Evolutionary conservation across 2,888 invertebrate genomes (phyloP).

Genomic region (Thereva nobilitata): DNA sequence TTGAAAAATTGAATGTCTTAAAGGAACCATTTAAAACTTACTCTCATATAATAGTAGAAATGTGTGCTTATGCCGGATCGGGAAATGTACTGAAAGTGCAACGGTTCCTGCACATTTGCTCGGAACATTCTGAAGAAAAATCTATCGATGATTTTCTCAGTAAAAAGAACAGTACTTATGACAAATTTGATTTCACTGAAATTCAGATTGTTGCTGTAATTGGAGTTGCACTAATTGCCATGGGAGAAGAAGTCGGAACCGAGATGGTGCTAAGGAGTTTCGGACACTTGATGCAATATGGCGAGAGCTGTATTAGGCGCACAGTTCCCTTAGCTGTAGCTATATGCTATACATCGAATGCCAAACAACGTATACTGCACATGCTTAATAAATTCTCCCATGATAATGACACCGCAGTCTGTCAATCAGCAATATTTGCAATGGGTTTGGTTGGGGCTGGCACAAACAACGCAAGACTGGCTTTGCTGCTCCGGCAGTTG

Average conservation of each 20-base stretch:
- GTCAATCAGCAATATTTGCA: slow-evolving; percentile 93
- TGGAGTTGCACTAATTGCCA: slow-evolving; percentile 92
- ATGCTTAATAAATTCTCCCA: slow-evolving; percentile 96
- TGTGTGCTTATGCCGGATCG: slow-evolving; percentile 95
- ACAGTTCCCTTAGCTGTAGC: slow-evolving; percentile 96
- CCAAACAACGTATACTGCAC: slow-evolving; percentile 88
- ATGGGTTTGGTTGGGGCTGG: slow-evolving; percentile 93
- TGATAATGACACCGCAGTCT: slow-evolving; percentile 92
- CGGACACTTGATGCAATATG: slow-evolving; percentile 87
- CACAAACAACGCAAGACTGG: slow-evolving; percentile 80
- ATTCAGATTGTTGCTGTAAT: slow-evolving; percentile 92
- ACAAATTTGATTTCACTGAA: slow-evolving; percentile 69
- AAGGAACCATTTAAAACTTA: slow-evolving; percentile 60
- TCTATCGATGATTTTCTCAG: not conserved
- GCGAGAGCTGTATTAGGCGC: slow-evolving; percentile 88
- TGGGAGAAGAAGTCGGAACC: slow-evolving; percentile 95
- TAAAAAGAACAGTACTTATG: slow-evolving; percentile 43
- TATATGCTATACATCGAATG: slow-evolving; percentile 90
- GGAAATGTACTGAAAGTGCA: slow-evolving; percentile 96
- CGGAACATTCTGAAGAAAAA: slow-evolving; percentile 81
- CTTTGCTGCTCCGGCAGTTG: slow-evolving; percentile 91
- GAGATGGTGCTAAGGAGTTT: slow-evolving; percentile 94
- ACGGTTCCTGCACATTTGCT: slow-evolving; percentile 90
- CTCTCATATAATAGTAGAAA: slow-evolving; percentile 89
- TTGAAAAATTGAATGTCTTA: slow-evolving; percentile 11